Base-by-base conservation (phyloP, 2,113 vertebrate genomes). In the Chlamydotis undulata region DNA sequence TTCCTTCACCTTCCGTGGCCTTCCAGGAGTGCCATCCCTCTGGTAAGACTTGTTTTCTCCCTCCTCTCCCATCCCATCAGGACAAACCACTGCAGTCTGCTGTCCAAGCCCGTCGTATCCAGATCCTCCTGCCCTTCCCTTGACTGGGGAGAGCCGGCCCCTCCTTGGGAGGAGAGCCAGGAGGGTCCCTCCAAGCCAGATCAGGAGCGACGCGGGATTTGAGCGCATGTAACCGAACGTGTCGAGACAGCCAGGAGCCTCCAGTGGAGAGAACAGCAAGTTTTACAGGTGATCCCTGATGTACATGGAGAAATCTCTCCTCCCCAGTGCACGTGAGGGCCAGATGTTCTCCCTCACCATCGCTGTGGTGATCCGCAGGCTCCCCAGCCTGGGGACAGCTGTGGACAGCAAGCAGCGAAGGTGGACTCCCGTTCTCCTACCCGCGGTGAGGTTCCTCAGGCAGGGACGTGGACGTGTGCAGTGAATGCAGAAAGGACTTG, bases 241-340 rank as follows among this genome's bases (percentile, higher is more conserved):
- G 55, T 84, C 90, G 29, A 24, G 84, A 77, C 84, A 89, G 69
- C 77, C 78, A 87, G 82, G 73, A 96, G 90, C 88, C 84, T 91
- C 60, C 88, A 70, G 81, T 2, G 2, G 50, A 52, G 81, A 67
- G 16, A 77, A 18, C 41, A 57, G 50, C 0, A 2, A 35, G 23
- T 61, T 78, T 86, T 84, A 61, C 45, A 61, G 82, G 63, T 7
- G 0, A 14, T 49, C 45, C 69, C 60, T 55, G 47, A 21, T 2
- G 16, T 3, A 3, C 21, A 14, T 61, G 60, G 70, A 55, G 47
- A 56, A 52, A 21, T 43, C 9, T n/a, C 49, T 26, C 68, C 50
- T 91, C 21, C 80, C 55, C 21, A 11, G 14, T 18, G 12, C 83
- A 47, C 0, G 0, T 64, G 76, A 49, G 82, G 81, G 50, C 37